Percentiles rank a stretch among this genome's conserved stretches.
phyloP scores from a whole-genome alignment of 2,888 invertebrate genomes.

The Ectemnius continuus region DNA sequence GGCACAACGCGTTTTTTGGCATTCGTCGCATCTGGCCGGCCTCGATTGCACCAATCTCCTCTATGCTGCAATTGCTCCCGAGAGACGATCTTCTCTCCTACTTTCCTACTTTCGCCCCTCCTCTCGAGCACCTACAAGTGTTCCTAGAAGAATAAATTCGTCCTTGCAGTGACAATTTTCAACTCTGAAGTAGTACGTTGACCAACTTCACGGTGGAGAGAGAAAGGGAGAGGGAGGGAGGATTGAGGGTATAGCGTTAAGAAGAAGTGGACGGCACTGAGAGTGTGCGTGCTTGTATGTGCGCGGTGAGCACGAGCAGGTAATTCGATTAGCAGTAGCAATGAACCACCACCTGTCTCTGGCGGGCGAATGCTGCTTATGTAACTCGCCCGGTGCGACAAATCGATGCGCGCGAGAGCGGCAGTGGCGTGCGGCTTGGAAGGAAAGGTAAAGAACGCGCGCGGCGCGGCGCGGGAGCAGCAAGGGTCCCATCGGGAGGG shows the following conservation, averaged over 20 bases:
- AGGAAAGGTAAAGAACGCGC: slow-evolving; percentile 29
- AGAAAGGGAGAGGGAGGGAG: too few relatives aligned
- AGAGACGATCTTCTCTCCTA: too few relatives aligned
- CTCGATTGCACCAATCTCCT: slow-evolving; percentile 30
- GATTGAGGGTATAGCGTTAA: too few relatives aligned
- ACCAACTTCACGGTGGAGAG: too few relatives aligned
- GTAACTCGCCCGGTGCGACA: slow-evolving; percentile 2
- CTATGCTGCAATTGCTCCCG: slow-evolving; percentile 18
- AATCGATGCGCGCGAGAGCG: slow-evolving; percentile 9
- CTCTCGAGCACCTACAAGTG: too few relatives aligned
- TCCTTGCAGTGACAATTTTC: too few relatives aligned
- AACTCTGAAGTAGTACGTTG: too few relatives aligned
- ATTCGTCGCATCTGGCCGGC: slow-evolving; percentile 38
- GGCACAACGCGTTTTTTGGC: slow-evolving; percentile 15
- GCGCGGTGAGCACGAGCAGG: not conserved
- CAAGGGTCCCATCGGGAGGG: slow-evolving; percentile 27
- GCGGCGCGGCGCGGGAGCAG: slow-evolving; percentile 13
- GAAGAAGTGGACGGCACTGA: too few relatives aligned
- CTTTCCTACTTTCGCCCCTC: too few relatives aligned
- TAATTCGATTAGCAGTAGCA: slow-evolving; percentile 7
- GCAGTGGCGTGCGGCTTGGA: slow-evolving; percentile 33
- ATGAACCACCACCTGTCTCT: slow-evolving; percentile 10
- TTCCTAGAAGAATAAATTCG: too few relatives aligned
- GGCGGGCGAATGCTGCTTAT: slow-evolving; percentile 1
- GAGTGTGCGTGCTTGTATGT: too few relatives aligned